Conservation (phyloP, 2,888 invertebrate genomes). For the Dicycla oo region DNA sequence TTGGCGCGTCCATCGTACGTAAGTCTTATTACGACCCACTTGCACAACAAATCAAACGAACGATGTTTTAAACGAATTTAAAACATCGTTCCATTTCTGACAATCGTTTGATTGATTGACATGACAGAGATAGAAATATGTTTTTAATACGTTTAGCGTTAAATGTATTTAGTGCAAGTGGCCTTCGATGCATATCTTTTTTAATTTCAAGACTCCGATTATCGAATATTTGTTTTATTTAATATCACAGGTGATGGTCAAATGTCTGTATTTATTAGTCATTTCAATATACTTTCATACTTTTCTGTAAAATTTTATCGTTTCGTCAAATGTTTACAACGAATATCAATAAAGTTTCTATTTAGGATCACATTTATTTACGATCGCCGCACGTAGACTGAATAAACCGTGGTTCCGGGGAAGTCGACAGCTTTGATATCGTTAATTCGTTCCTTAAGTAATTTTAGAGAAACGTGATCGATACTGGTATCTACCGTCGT, state of each 20-base stretch:
- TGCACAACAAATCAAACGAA: too few relatives aligned
- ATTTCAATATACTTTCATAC: neutral
- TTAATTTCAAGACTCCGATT: neutral
- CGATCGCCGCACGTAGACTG: constrained; percentile 30
- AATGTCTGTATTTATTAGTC: constrained; percentile 3
- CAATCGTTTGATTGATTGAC: too few relatives aligned
- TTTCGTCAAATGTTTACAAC: constrained; percentile 5
- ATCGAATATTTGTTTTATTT: constrained; percentile 1
- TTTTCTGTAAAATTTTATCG: constrained; percentile 1
- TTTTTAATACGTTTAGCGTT: too few relatives aligned
- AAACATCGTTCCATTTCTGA: too few relatives aligned
- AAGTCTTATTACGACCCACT: neutral
- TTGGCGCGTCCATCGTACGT: neutral
- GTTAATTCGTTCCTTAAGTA: constrained; percentile 22
- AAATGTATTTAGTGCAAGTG: neutral
- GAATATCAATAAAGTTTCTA: constrained; percentile 33
- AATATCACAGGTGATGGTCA: constrained; percentile 44
- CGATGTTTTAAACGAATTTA: too few relatives aligned
- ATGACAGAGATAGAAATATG: too few relatives aligned
- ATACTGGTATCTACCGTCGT: constrained; percentile 19
- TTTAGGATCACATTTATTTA: constrained; percentile 37
- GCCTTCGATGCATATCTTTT: constrained; percentile 11
- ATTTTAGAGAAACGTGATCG: constrained; percentile 52
- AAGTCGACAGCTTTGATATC: constrained; percentile 32
- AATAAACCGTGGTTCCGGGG: constrained; percentile 34